Evolutionary conservation across 2,113 vertebrate genomes (phyloP).

Genomic region (Neolamprologus brichardi): DNA sequence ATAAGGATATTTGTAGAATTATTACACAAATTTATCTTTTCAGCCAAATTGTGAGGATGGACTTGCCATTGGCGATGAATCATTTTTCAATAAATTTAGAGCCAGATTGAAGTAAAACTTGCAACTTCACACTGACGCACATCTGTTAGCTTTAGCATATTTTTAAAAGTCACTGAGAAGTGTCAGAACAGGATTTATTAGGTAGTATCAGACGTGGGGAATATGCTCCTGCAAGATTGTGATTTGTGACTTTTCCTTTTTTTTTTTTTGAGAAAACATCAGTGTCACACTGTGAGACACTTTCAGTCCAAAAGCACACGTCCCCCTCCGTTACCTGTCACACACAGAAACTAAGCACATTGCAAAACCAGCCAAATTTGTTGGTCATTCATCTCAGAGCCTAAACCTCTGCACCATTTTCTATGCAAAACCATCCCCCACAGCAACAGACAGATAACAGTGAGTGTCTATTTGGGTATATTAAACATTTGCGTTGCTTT

Average conservation of each 20-base stretch:
- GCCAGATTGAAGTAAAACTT: not conserved
- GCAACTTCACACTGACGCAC: not conserved
- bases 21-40: not conserved
- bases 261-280: not conserved
- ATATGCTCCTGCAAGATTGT: not conserved
- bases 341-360: not conserved
- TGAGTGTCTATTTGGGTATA: not conserved
- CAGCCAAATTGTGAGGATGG: not conserved
- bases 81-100: not conserved
- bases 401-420: not conserved
- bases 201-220: not conserved
- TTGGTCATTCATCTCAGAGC: not conserved
- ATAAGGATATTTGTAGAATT: not conserved
- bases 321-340: not conserved
- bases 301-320: not conserved
- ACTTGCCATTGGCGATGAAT: not conserved
- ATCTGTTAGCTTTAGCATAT: not conserved
- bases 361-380: not conserved
- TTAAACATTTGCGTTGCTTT: not conserved
- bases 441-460: not conserved
- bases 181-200: not conserved
- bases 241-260: rapidly evolving
- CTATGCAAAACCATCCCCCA: not conserved
- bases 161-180: not conserved
- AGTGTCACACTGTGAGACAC: not conserved